These are phyloP conservation scores for Manis pentadactyla DNA, from an alignment of 2,797 vertebrate genomes.

Conservation along the genomic window DNA sequence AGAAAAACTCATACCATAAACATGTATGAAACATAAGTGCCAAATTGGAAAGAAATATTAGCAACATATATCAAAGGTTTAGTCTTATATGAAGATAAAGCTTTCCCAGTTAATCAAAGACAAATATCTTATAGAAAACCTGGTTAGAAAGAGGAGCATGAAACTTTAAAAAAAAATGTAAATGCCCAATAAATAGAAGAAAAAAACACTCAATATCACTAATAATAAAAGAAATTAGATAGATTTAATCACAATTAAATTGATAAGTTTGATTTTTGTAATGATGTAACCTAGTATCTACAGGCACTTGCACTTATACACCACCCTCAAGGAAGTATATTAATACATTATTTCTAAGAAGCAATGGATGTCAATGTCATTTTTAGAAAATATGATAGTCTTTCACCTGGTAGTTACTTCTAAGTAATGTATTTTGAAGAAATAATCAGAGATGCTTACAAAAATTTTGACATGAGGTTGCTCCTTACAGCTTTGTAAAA, in stretches of 20 bases:
- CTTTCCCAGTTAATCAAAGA: background rate
- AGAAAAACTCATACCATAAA: background rate
- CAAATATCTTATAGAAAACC: background rate
- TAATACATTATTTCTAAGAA: background rate
- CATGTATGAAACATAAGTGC: background rate
- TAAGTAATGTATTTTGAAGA: background rate
- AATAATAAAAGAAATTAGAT: background rate
- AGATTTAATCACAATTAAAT: background rate
- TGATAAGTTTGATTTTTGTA: background rate
- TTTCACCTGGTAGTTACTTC: background rate
- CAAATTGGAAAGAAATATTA: background rate
- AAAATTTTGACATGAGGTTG: background rate
- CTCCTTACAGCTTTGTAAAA: background rate
- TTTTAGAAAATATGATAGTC: background rate
- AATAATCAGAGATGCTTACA: background rate
- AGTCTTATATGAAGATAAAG: background rate
- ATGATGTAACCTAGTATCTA: background rate
- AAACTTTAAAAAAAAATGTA: background rate
- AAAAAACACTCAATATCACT: background rate
- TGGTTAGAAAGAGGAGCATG: background rate
- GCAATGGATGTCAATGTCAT: background rate
- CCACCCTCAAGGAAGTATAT: background rate
- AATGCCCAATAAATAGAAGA: background rate
- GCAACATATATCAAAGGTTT: background rate
- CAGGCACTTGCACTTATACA: background rate